Conservation (phyloP, 2,113 vertebrate genomes). For the Chroicocephalus ridibundus region DNA sequence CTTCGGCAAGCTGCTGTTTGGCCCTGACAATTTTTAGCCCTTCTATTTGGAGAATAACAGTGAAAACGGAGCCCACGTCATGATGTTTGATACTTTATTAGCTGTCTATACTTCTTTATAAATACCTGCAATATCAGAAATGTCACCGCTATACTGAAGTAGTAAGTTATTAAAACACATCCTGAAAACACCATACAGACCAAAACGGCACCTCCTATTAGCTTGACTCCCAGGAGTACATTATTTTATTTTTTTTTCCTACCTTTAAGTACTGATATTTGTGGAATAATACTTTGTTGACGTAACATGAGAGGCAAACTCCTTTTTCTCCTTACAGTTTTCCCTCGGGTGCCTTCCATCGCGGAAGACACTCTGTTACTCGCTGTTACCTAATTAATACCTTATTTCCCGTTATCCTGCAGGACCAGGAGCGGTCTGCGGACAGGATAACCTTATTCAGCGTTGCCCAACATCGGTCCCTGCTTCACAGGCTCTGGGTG, state of each 20-base stretch:
- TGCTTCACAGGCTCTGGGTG: neutral
- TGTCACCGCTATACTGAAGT: neutral
- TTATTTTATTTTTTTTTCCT: neutral
- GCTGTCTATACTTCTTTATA: neutral
- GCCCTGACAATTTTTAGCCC: neutral
- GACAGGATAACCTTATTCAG: fast-evolving
- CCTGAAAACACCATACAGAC: neutral
- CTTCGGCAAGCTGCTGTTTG: fast-evolving
- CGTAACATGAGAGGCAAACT: neutral
- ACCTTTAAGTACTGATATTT: neutral
- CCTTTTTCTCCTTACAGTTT: neutral
- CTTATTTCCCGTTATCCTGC: fast-evolving
- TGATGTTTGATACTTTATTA: neutral
- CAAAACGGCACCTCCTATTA: fast-evolving
- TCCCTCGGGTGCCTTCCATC: fast-evolving
- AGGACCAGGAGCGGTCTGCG: neutral
- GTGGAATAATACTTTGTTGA: neutral
- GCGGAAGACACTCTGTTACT: fast-evolving
- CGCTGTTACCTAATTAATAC: fast-evolving
- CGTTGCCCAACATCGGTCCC: neutral
- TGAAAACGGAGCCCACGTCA: fast-evolving
- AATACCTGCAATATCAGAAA: neutral
- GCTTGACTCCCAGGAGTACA: fast-evolving
- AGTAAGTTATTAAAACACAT: neutral
- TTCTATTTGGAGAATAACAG: fast-evolving